phyloP scores from a whole-genome alignment of 1,140 invertebrate species.

The Monochamus saltuarius region DNA sequence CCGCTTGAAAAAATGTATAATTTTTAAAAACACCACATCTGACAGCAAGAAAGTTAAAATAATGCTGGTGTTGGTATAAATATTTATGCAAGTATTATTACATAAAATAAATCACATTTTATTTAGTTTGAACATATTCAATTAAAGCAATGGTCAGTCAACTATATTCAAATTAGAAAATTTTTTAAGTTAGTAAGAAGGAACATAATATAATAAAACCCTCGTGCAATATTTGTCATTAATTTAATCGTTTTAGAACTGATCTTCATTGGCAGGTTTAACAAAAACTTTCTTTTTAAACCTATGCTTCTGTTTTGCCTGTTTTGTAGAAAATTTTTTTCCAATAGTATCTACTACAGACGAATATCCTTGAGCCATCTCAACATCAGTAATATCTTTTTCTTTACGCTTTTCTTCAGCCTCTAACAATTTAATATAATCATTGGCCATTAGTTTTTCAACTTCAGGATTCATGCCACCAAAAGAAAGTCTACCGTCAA shows the following conservation, averaged over 20 bases:
- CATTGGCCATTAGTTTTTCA: slow-evolving; percentile 68
- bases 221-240: too few species aligned
- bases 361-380: slow-evolving; percentile 63
- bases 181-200: too few species aligned
- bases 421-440: slow-evolving; percentile 54
- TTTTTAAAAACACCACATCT: too few species aligned
- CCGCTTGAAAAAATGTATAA: too few species aligned
- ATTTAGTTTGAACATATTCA: too few species aligned
- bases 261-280: slow-evolving; percentile 36
- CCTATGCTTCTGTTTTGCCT: slow-evolving; percentile 14
- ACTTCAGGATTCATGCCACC: slow-evolving; percentile 88
- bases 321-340: slow-evolving; percentile 50
- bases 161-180: too few species aligned
- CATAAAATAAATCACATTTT: too few species aligned
- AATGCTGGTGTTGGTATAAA: too few species aligned
- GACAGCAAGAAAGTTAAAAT: too few species aligned
- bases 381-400: slow-evolving; percentile 68
- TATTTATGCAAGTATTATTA: too few species aligned
- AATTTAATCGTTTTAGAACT: slow-evolving; percentile 11
- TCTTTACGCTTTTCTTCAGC: slow-evolving; percentile 54
- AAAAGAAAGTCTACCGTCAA: slow-evolving; percentile 81
- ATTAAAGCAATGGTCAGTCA: too few species aligned
- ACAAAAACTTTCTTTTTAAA: slow-evolving; percentile 39
- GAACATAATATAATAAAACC: too few species aligned
- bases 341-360: slow-evolving; percentile 52